These are phyloP conservation scores for Papilio glaucus DNA, from an alignment of 1,140 invertebrate species.

Conservation along the genomic window DNA sequence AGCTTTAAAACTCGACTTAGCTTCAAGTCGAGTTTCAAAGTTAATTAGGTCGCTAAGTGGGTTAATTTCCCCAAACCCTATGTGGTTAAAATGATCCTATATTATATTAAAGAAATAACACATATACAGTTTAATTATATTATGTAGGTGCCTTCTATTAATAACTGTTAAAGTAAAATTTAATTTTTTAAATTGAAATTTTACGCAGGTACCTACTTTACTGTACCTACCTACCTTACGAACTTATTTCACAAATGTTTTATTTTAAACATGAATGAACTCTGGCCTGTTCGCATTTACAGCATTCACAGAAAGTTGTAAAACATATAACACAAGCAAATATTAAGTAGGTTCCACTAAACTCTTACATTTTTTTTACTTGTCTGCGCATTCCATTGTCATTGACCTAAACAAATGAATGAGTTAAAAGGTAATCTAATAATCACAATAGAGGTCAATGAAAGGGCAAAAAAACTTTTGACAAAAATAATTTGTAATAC, in stretches of 20 bases:
- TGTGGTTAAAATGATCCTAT: too few species aligned
- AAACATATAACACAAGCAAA: background rate
- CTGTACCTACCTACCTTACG: too few species aligned
- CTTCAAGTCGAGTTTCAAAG: too few species aligned
- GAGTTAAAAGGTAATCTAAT: slow-evolving; percentile 22
- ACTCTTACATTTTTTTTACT: slow-evolving; percentile 1
- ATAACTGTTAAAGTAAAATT: background rate
- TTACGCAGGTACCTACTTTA: too few species aligned
- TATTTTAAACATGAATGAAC: background rate
- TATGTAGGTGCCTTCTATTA: too few species aligned
- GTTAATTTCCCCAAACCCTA: too few species aligned
- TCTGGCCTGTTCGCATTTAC: background rate
- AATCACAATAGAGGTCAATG: slow-evolving; percentile 6
- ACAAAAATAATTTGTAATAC: background rate
- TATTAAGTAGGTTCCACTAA: slow-evolving; percentile 14
- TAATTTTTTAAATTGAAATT: too few species aligned
- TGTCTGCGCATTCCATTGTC: background rate
- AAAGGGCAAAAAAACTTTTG: background rate
- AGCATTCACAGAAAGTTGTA: background rate
- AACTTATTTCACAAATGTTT: too few species aligned
- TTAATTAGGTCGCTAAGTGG: too few species aligned
- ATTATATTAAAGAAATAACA: too few species aligned
- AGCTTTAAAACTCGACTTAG: too few species aligned
- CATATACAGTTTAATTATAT: too few species aligned
- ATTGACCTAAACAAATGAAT: slow-evolving; percentile 12